Percentiles rank a stretch among this genome's conserved stretches.
phyloP scores from a whole-genome alignment of 2,113 vertebrate species.

The Ictidomys tridecemlineatus region DNA sequence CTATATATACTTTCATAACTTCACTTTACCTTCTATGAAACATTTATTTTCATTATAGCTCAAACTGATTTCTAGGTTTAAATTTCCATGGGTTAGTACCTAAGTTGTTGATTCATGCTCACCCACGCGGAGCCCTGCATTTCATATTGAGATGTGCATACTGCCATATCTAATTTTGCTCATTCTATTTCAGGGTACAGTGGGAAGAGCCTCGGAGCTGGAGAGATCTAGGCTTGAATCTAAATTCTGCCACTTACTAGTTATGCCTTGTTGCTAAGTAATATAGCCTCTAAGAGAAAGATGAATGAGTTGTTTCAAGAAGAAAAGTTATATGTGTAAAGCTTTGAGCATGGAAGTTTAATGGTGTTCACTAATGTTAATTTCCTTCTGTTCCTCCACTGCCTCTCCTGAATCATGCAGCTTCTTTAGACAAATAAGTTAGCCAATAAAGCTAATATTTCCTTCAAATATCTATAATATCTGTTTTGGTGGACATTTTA shows the following conservation, averaged over 20 bases:
- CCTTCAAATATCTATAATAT: constrained; percentile 29
- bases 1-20: not conserved
- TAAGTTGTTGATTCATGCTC: not conserved
- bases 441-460: constrained; percentile 37
- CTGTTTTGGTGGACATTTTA: not conserved
- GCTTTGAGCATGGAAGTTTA: not conserved
- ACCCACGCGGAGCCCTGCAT: not conserved
- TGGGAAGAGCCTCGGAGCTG: not conserved
- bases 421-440: constrained; percentile 35
- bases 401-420: constrained; percentile 1
- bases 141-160: not conserved
- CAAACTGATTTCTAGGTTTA: constrained; percentile 25
- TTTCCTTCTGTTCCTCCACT: constrained; percentile 27
- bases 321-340: not conserved
- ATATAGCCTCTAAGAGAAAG: constrained; percentile 29
- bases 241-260: constrained; percentile 37
- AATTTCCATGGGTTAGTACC: not conserved
- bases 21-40: not conserved
- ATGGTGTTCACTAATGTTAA: not conserved
- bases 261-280: not conserved
- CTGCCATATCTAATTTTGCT: constrained; percentile 33
- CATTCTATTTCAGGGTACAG: constrained; percentile 37
- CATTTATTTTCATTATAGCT: constrained; percentile 13
- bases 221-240: not conserved
- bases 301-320: not conserved